Evolutionary conservation across 2,888 invertebrate species (phyloP).

Genomic region (Stenchaetothrips biformis): DNA sequence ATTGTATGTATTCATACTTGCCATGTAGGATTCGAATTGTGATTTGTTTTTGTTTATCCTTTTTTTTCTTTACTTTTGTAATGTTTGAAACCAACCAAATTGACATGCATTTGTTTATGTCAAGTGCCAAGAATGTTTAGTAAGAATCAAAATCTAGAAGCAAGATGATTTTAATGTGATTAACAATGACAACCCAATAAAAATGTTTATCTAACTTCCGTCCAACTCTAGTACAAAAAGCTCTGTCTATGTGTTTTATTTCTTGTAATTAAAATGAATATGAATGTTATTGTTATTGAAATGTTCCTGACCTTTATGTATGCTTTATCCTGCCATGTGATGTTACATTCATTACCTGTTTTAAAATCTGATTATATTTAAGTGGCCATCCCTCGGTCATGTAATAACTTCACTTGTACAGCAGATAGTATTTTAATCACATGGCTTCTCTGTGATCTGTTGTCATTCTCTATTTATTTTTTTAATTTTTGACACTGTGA

Average conservation of each 20-base stretch:
- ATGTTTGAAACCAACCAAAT: neutral
- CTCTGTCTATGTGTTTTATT: neutral
- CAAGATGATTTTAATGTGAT: neutral
- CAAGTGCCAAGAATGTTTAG: neutral
- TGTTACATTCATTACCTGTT: neutral
- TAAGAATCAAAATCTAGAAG: neutral
- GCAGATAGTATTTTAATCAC: too few species aligned
- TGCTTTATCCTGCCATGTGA: neutral
- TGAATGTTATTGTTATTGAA: neutral
- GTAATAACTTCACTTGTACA: too few species aligned
- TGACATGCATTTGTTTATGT: neutral
- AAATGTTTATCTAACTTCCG: neutral
- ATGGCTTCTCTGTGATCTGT: neutral
- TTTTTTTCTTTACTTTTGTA: neutral
- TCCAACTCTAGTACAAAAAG: neutral
- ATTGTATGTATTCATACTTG: slow-evolving; percentile 7
- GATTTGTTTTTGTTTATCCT: neutral
- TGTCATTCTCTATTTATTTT: neutral
- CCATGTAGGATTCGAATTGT: slow-evolving; percentile 3
- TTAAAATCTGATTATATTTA: neutral
- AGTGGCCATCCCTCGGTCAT: neutral
- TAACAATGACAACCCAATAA: neutral
- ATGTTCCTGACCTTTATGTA: neutral
- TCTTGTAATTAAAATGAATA: neutral
- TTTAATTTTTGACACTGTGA: neutral